Base-by-base conservation (phyloP, 2,797 vertebrate genomes). In the Gephyroberyx darwinii region DNA sequence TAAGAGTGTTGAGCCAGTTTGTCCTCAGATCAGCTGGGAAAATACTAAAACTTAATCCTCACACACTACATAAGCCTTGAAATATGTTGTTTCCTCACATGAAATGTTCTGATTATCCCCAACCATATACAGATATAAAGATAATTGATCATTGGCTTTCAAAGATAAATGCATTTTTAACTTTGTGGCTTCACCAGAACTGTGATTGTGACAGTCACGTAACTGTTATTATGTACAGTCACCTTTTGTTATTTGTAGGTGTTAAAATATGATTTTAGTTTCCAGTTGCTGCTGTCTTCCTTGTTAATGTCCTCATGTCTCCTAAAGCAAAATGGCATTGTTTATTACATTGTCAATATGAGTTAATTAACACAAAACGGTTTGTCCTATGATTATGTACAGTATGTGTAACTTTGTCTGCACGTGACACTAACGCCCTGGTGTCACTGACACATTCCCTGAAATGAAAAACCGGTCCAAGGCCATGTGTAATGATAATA, bases 401-500 rank as follows among this genome's bases (percentile, higher is more conserved):
- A 9, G 26, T 12, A 19, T 39, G 33, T 57, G 12, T 0, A 60
- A 26, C n/a, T 54, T 12, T 16, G 17, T n/a, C 10, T 10, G n/a
- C 43, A 45, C 12, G 5, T 45, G 5, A 45, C 14, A 45, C 13
- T 5, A 45, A 16, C 5, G 14, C 43, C 13, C 12, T 45, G 14
- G 4, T 16, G 14, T 45, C 43, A 45, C 26, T 41, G 5, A n/a
- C 14, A 54, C 45, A 22, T 54, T 51, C 6, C 5, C 10, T 4
- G 2, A 63, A 37, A 39, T 14, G 60, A 19, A 71, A 55, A 13
- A 31, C n/a, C n/a, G n/a, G 53, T 33, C 52, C 50, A 45, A 45
- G 9, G 48, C 58, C 26, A 4, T 3, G 10, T n/a, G 45, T 1
- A 26, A 26, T 4, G 4, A 26, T 26, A 26, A 54, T 4, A 39